phyloP scores from a whole-genome alignment of 2,113 vertebrate genomes.

The Girardinichthys multiradiatus region DNA sequence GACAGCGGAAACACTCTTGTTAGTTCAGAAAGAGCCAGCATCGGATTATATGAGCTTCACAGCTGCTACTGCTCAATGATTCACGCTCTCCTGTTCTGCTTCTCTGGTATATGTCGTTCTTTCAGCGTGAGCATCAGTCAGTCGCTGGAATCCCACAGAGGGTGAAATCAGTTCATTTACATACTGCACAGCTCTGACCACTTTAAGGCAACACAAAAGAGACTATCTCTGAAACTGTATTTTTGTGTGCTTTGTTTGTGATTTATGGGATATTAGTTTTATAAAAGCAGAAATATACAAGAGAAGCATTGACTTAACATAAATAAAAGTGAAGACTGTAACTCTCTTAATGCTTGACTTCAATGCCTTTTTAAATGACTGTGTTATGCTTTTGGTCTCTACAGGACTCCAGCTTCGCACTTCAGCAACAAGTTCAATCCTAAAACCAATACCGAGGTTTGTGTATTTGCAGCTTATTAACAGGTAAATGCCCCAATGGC shows the following conservation, averaged over 20 bases:
- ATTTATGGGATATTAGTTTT: not conserved
- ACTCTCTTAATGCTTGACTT: not conserved
- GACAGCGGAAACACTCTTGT: conserved; percentile 8
- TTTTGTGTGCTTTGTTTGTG: conserved; percentile 8
- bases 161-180: conserved; percentile 59
- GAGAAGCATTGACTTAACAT: not conserved
- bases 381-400: not conserved
- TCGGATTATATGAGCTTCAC: conserved; percentile 52
- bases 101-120: conserved; percentile 38
- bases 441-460: not conserved
- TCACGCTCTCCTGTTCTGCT: conserved; percentile 51
- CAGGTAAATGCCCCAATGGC: not conserved
- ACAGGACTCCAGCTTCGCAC: not conserved
- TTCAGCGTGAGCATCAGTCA: conserved; percentile 55
- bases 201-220: conserved; percentile 18
- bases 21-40: conserved; percentile 12
- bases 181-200: conserved; percentile 37
- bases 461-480: not conserved
- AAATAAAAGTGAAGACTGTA: not conserved
- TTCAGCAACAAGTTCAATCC: not conserved
- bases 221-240: not conserved
- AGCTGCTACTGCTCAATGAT: conserved; percentile 56
- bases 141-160: conserved; percentile 44
- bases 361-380: not conserved
- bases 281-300: conserved; percentile 1